phyloP scores from a whole-genome alignment of 2,888 invertebrate species.

The Muschampia plurimacula region DNA sequence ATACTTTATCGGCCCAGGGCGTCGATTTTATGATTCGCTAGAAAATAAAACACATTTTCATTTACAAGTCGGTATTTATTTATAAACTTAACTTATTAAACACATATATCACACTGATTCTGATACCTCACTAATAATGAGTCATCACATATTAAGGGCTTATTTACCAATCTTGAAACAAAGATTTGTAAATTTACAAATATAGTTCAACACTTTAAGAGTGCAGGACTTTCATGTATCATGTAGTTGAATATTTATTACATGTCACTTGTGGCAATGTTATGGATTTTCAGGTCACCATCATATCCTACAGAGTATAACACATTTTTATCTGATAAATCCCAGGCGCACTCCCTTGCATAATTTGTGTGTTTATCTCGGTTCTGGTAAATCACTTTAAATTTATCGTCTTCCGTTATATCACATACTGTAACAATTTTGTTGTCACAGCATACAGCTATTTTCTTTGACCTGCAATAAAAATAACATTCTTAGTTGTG shows the following conservation, averaged over 20 bases:
- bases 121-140: no score
- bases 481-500: background rate
- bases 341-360: constrained; percentile 85
- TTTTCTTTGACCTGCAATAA: constrained; percentile 62
- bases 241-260: background rate
- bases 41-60: background rate
- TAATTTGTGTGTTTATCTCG: constrained; percentile 73
- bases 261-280: constrained; percentile 47
- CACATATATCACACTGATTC: no score
- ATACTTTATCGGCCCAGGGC: no score
- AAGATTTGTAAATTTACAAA: background rate
- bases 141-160: no score
- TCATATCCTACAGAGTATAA: constrained; percentile 87
- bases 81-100: no score
- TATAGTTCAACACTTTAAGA: background rate
- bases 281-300: constrained; percentile 73
- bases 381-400: constrained; percentile 64
- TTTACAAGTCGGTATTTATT: no score
- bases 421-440: constrained; percentile 72
- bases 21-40: background rate
- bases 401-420: constrained; percentile 52
- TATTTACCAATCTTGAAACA: background rate
- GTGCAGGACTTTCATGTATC: background rate
- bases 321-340: constrained; percentile 57
- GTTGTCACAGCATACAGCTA: constrained; percentile 79